phyloP scores from a whole-genome alignment of 2,113 vertebrate genomes.

The Lethenteron camtschaticum region DNA sequence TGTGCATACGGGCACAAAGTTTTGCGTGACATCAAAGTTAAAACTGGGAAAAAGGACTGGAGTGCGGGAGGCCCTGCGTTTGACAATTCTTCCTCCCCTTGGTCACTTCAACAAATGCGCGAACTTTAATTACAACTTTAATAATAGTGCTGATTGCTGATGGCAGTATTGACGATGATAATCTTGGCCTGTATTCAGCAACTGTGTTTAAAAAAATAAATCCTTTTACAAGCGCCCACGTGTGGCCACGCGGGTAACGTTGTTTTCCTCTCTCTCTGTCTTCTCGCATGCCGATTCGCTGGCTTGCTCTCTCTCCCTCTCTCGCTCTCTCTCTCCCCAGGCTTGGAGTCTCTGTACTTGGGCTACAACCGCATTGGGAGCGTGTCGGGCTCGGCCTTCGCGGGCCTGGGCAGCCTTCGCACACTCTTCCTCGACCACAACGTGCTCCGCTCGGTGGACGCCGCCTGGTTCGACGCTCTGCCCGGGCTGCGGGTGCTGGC shows the following conservation, averaged over 20 bases:
- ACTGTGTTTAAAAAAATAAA: neutral
- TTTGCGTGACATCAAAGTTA: too few relatives aligned
- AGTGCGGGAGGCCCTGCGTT: too few relatives aligned
- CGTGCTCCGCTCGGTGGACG: neutral
- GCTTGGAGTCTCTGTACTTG: neutral
- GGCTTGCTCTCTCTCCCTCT: too few relatives aligned
- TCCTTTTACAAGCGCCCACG: neutral
- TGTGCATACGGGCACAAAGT: too few relatives aligned
- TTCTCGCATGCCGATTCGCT: too few relatives aligned
- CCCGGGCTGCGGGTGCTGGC: neutral
- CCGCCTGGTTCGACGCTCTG: neutral
- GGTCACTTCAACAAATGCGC: too few relatives aligned
- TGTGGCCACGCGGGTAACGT: neutral
- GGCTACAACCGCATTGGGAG: conserved; percentile 1
- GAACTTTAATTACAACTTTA: too few relatives aligned
- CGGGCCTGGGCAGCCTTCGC: neutral
- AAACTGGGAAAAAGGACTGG: too few relatives aligned
- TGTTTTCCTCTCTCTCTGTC: too few relatives aligned
- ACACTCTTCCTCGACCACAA: conserved; percentile 2
- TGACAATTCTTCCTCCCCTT: too few relatives aligned
- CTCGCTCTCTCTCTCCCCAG: neutral
- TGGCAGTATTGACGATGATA: neutral
- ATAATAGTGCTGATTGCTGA: too few relatives aligned
- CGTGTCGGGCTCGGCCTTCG: neutral
- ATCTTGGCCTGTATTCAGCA: neutral